A percentile compares a stretch with the other conserved stretches of the same genome.
These are phyloP conservation scores for Orestias chungarensis DNA, from an alignment of 2,797 vertebrate genomes.

Conservation along the genomic window DNA sequence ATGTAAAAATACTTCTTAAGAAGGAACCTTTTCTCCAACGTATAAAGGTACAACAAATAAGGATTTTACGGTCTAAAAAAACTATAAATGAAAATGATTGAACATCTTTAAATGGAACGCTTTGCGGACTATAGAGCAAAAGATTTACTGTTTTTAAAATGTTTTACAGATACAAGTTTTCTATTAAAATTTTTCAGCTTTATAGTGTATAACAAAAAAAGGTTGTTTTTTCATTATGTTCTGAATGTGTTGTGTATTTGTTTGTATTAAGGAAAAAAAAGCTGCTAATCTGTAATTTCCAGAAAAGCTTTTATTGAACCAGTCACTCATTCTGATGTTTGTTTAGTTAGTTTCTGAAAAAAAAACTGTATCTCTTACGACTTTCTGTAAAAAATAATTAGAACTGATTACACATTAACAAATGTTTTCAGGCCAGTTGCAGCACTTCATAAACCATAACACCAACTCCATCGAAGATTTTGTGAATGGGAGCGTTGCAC, in stretches of 20 bases:
- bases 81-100: no score
- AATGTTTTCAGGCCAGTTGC: conserved; percentile 71
- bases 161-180: no score
- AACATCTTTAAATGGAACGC: background rate
- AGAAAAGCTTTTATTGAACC: conserved; percentile 3
- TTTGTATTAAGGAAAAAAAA: background rate
- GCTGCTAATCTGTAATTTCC: background rate
- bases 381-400: background rate
- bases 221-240: background rate
- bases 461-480: conserved; percentile 84
- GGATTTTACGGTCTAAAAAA: no score
- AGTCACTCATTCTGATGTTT: background rate
- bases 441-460: conserved; percentile 84
- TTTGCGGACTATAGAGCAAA: background rate
- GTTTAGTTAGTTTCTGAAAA: background rate
- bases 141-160: no score
- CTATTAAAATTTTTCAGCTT: no score
- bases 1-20: no score
- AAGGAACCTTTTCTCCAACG: no score
- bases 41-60: no score
- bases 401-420: background rate
- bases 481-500: conserved; percentile 85
- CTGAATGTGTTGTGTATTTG: background rate
- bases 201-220: background rate
- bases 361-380: background rate